phyloP scores from a whole-genome alignment of 2,113 vertebrate genomes.

The Callospermophilus lateralis region DNA sequence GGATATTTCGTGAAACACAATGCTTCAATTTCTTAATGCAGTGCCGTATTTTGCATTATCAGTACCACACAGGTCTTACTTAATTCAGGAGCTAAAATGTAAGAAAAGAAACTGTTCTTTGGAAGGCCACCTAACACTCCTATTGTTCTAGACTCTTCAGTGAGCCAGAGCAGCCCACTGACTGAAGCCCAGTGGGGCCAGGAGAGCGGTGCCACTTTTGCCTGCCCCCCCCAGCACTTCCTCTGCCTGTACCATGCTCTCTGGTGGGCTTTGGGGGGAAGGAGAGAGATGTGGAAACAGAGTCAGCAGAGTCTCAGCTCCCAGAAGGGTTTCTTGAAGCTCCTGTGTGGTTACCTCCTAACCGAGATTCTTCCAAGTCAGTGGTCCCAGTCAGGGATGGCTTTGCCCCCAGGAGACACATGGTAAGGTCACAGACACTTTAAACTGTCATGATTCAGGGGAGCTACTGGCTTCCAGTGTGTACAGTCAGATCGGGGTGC shows the following conservation, averaged over 20 bases:
- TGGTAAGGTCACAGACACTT: background rate
- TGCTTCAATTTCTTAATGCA: constrained; percentile 33
- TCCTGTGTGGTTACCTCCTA: background rate
- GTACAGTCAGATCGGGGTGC: no score
- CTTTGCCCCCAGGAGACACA: background rate
- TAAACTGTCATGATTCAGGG: fast-evolving
- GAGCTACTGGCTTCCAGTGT: background rate
- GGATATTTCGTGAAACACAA: background rate
- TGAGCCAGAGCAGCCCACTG: background rate
- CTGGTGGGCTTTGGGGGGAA: background rate
- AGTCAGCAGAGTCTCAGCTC: background rate
- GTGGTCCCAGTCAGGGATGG: fast-evolving
- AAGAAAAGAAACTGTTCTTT: background rate
- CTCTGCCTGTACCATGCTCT: no score
- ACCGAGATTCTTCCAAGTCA: background rate
- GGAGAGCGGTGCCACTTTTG: fast-evolving
- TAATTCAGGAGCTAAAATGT: background rate
- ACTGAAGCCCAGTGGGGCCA: background rate
- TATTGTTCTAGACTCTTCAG: background rate
- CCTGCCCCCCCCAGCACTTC: fast-evolving
- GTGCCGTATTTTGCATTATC: background rate
- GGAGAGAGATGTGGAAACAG: background rate
- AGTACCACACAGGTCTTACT: background rate
- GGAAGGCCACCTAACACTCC: background rate
- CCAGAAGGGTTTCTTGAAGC: background rate